Base-by-base conservation (phyloP, 1,140 invertebrate species). In the Mizuhopecten yessoensis region DNA sequence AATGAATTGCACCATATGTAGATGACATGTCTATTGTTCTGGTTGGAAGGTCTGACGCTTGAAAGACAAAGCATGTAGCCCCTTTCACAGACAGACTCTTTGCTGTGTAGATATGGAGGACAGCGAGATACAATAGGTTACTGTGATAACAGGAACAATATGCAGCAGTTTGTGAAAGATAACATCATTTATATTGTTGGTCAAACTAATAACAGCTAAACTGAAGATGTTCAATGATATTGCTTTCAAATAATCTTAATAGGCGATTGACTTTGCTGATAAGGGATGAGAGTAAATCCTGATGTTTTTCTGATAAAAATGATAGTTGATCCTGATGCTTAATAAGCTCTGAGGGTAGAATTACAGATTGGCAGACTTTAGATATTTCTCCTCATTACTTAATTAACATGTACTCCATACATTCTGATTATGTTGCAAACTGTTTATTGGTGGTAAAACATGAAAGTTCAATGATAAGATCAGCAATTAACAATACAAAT, bases 1-100 rank as follows among this genome's bases (percentile, higher is more conserved):
- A 75, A 75, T 75, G 57, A 75, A 75, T 29, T 29, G n/a, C 57
- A 75, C 57, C 57, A 75, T 75, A 75, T 75, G 57, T 75, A n/a
- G n/a, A 75, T 75, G 57, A 75, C 57, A 75, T 75, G 57, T 75
- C 57, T 29, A 75, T 75, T 75, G 23, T 75, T 17, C 57, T n/a
- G 23, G n/a, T 29, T 23, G 17, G 9, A 75, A 75, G 57, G 57
- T n/a, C 57, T 75, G 57, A 1, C n/a, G 1, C 57, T 75, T 45
- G 29, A n/a, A 29, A 75, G 1, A 75, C 57, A 75, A 75, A 75
- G 57, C 57, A 7, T 75, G 57, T 75, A 75, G 9, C n/a, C 23
- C 45, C 45, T 49, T 49, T 20, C n/a, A 57, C 23, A 75, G 57
- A 75, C 57, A 75, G 23, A n/a, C 2, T n/a, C 29, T n/a, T 29